Evolutionary conservation across 1,140 invertebrate genomes (phyloP).

Genomic region (Drosophila grimshawi): DNA sequence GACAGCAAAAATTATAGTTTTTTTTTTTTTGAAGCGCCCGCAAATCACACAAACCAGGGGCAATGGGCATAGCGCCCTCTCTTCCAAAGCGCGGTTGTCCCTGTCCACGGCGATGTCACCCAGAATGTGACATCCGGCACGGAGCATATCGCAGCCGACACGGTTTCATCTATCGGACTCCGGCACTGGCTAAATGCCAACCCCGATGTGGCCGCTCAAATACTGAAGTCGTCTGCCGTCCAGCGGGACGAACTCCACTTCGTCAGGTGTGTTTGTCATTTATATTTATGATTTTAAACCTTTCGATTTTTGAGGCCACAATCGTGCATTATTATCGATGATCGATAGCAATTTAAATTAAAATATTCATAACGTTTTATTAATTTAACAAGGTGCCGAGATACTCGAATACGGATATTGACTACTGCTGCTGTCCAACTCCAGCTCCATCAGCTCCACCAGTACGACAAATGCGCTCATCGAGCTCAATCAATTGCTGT

Average conservation of each 20-base stretch:
- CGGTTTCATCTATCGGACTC: constrained; percentile 36
- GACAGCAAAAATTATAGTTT: background rate
- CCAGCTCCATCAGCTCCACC: background rate
- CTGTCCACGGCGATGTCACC: background rate
- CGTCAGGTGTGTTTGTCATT: too few relatives aligned
- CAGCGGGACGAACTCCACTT: too few relatives aligned
- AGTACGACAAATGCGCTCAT: background rate
- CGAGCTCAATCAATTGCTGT: background rate
- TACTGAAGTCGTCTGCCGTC: background rate
- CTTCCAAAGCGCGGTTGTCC: background rate
- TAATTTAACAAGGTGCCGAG: too few relatives aligned
- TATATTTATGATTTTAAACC: too few relatives aligned
- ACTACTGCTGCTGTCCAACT: constrained; percentile 7
- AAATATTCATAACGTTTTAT: too few relatives aligned
- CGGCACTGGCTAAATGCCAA: background rate
- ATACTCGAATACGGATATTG: too few relatives aligned
- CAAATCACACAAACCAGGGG: constrained; percentile 23
- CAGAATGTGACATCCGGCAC: background rate
- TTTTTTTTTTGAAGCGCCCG: background rate
- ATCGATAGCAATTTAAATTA: too few relatives aligned
- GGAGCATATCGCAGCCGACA: constrained; percentile 16
- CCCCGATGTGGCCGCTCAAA: background rate
- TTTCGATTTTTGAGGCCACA: too few relatives aligned
- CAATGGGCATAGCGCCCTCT: constrained; percentile 35
- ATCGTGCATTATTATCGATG: too few relatives aligned